Conservation (phyloP, 2,888 invertebrate genomes). For the Ennomos quercinarius region DNA sequence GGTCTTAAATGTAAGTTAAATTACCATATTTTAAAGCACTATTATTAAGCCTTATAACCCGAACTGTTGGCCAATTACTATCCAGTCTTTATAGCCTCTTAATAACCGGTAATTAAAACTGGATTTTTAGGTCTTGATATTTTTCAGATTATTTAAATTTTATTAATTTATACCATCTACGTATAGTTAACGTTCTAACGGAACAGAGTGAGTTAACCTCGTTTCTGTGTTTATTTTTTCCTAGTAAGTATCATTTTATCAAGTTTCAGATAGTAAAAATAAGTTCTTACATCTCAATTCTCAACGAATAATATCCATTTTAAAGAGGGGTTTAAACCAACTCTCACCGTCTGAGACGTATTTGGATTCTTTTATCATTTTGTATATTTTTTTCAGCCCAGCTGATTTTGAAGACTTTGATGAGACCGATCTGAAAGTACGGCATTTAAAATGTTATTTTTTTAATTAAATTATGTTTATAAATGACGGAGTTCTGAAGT, state of each 20-base stretch:
- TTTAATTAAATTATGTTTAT: too few relatives aligned
- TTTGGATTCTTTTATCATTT: too few relatives aligned
- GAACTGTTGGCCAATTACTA: conserved; percentile 15
- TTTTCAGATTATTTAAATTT: conserved; percentile 38
- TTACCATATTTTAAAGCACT: conserved; percentile 28
- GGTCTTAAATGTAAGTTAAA: not conserved
- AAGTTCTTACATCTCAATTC: too few relatives aligned
- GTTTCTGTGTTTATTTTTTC: conserved; percentile 34
- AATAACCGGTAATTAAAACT: conserved; percentile 34
- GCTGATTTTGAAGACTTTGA: too few relatives aligned
- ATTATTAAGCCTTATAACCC: conserved; percentile 29
- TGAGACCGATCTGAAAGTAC: too few relatives aligned
- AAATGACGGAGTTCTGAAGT: too few relatives aligned
- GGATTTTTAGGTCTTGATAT: conserved; percentile 33
- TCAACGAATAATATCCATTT: too few relatives aligned
- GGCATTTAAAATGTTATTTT: too few relatives aligned
- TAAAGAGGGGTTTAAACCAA: too few relatives aligned
- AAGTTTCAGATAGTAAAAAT: conserved; percentile 1
- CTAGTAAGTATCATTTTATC: not conserved
- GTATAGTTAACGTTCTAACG: conserved; percentile 38
- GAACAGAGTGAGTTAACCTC: conserved; percentile 26
- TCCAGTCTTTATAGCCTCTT: conserved; percentile 33
- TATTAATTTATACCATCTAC: conserved; percentile 39
- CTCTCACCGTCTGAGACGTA: too few relatives aligned
- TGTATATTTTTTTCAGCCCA: too few relatives aligned